Percentiles rank a stretch among this genome's conserved stretches.
These are phyloP conservation scores for Phyllostomus hastatus DNA, from an alignment of 2,113 vertebrate species.

Conservation along the genomic window DNA sequence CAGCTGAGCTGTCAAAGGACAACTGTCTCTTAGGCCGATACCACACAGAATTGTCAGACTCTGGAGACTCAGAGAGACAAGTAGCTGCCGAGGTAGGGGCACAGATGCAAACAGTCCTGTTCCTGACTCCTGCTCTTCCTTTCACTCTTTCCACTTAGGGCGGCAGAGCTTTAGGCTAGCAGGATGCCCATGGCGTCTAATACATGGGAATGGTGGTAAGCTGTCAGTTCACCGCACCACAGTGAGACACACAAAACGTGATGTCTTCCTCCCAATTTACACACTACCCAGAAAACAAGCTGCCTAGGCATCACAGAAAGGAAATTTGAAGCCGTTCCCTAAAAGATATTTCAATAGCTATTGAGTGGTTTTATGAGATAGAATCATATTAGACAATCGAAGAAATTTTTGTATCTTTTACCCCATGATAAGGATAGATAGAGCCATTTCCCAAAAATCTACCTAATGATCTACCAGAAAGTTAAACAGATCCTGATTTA, in stretches of 20 bases:
- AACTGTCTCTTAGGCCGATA: not conserved
- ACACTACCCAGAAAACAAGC: not conserved
- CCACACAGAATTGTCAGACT: not conserved
- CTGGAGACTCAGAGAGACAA: not conserved
- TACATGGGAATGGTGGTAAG: too few relatives aligned
- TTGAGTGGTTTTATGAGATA: not conserved
- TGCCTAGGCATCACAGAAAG: not conserved
- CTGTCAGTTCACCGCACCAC: not conserved
- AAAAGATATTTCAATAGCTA: not conserved
- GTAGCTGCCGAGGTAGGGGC: not conserved
- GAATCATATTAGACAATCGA: not conserved
- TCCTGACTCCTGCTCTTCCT: not conserved
- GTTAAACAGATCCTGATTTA: not conserved
- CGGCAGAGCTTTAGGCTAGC: not conserved
- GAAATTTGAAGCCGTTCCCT: not conserved
- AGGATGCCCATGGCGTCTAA: not conserved
- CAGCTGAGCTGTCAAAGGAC: conserved; percentile 15
- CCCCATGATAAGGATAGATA: not conserved
- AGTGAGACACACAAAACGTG: not conserved
- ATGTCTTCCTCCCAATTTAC: not conserved
- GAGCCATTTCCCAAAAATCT: not conserved
- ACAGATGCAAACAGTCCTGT: not conserved
- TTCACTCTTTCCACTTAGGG: not conserved
- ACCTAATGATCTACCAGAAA: not conserved
- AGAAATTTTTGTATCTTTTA: not conserved